A percentile compares a stretch with the other conserved stretches of the same genome.
phyloP scores from a whole-genome alignment of 2,888 invertebrate species.

The Hofmannophila pseudospretella region DNA sequence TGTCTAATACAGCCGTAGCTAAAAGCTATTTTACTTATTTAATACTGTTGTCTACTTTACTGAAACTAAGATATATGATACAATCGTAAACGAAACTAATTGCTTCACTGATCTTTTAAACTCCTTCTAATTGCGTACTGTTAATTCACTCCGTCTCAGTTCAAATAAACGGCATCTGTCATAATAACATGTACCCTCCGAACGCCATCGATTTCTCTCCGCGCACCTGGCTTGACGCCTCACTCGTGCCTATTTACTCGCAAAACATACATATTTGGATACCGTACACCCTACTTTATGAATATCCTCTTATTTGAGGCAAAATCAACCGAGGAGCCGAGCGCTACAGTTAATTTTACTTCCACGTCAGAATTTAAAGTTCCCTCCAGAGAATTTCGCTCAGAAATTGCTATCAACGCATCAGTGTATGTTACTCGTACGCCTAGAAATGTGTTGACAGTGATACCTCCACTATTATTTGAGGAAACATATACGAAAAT shows the following conservation, averaged over 20 bases:
- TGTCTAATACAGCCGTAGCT: too few species aligned
- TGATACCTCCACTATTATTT: conserved; percentile 62
- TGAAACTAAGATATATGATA: not conserved
- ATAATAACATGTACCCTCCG: conserved; percentile 67
- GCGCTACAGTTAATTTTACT: conserved; percentile 30
- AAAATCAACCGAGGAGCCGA: conserved; percentile 32
- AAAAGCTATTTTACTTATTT: too few species aligned
- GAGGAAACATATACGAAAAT: conserved; percentile 65
- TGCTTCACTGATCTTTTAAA: conserved; percentile 35
- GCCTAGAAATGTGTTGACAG: conserved; percentile 60
- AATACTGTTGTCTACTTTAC: too few species aligned
- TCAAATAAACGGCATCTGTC: conserved; percentile 66
- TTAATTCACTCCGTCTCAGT: conserved; percentile 41
- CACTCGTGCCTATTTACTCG: conserved; percentile 70
- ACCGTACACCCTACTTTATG: conserved; percentile 52
- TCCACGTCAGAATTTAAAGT: conserved; percentile 26
- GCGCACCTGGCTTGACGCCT: conserved; percentile 71
- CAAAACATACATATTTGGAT: conserved; percentile 72
- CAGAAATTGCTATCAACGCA: conserved; percentile 56
- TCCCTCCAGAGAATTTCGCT: conserved; percentile 53
- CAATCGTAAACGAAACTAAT: conserved; percentile 38
- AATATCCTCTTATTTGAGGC: conserved; percentile 20
- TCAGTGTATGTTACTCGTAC: conserved; percentile 56
- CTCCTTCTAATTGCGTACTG: conserved; percentile 40
- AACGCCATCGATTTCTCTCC: conserved; percentile 57